Evolutionary conservation across 2,113 vertebrate species (phyloP).

Genomic region (Oncorhynchus gorbuscha): DNA sequence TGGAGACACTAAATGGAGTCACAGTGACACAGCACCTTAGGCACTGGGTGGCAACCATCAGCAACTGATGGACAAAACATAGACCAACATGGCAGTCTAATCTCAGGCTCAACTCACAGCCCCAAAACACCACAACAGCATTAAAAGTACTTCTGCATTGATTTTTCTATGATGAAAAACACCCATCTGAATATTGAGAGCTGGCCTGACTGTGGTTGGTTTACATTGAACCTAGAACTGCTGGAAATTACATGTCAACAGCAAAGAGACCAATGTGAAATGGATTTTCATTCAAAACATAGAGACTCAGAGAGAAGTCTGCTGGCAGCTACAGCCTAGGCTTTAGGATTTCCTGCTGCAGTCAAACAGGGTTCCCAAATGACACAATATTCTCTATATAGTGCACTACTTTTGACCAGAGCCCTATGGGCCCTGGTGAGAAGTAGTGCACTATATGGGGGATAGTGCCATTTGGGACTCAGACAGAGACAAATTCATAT

Average conservation of each 20-base stretch:
- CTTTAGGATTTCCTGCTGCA: not conserved
- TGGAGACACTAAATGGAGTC: too few species aligned
- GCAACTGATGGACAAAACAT: not conserved
- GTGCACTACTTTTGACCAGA: too few species aligned
- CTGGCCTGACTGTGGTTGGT: not conserved
- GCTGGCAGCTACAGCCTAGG: not conserved
- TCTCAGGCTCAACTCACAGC: not conserved
- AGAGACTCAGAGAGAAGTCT: not conserved
- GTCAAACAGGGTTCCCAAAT: too few species aligned
- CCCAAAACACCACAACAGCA: not conserved
- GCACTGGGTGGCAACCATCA: not conserved
- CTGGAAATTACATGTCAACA: not conserved
- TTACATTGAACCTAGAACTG: not conserved
- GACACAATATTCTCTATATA: too few species aligned
- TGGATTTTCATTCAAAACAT: not conserved
- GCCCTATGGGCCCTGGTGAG: too few species aligned
- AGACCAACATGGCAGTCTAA: not conserved
- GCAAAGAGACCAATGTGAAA: not conserved
- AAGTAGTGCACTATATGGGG: too few species aligned
- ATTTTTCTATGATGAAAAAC: not conserved
- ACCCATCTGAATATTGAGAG: not conserved
- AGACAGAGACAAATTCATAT: not conserved
- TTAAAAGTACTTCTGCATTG: not conserved
- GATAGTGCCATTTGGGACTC: too few species aligned
- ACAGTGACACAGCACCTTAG: not conserved